Evolutionary conservation across 2,113 vertebrate species (phyloP), one percentile per base, ranked within the genome.

Genomic region (Patagioenas fasciata): DNA sequence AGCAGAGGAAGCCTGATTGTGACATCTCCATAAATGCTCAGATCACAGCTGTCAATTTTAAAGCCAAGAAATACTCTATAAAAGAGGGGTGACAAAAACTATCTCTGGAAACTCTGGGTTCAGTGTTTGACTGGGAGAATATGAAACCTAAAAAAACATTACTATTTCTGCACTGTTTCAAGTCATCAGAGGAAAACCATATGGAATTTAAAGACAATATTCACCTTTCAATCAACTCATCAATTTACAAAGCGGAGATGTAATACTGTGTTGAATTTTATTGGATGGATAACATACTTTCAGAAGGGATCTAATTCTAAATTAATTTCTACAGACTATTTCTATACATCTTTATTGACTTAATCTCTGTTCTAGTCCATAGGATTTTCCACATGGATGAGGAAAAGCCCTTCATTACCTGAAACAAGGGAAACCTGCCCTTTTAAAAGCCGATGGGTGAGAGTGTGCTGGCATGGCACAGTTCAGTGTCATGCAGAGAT

Each of bases 21-120:
- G 72, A 93, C 75, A 88, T 93, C 83, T 91, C 82, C 44, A 58
- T 65, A 87, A 91, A 57, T 26, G n/a, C 15, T 92, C 38, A 60
- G 44, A 40, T 73, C 57, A 88, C 28, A 65, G 21, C 13, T 83
- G 65, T 47, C 62, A 74, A 62, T 51, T 80, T 82, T 90, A 88
- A 91, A 91, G 69, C 64, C 79, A 89, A 85, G 54, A 94, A 92
- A 84, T 53, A 34, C 10, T 47, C 36, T 57, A 15, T 80, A 60
- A 80, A 67, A 82, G 26, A 67, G 7, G 17, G 13, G 7, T 85
- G 57, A 74, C 85, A 93, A 90, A 92, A 94, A 18, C 24, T 69
- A 15, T 50, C 47, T 78, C 73, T 4, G 51, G 88, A 95, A 92
- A 79, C 29, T 79, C 36, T 62, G 36, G 23, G 13, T 57, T 93